These are phyloP conservation scores for Pyrocephalus nanus DNA, from an alignment of 2,797 vertebrate species.

Conservation along the genomic window DNA sequence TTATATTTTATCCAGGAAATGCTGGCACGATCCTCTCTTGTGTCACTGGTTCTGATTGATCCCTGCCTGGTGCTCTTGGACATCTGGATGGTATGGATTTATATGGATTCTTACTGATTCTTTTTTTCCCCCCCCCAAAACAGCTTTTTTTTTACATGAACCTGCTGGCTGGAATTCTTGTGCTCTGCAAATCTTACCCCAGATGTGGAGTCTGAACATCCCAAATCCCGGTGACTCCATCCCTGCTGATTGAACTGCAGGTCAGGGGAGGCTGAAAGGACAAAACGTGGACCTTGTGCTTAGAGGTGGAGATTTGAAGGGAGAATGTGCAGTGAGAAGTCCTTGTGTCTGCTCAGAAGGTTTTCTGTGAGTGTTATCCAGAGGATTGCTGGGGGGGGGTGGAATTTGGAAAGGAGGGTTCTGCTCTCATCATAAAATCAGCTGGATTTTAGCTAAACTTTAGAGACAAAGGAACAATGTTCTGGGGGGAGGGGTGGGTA, in stretches of 20 bases:
- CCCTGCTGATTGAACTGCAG: neutral
- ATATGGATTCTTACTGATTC: neutral
- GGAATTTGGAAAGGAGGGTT: neutral
- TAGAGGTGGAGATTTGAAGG: neutral
- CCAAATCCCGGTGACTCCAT: neutral
- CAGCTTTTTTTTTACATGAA: neutral
- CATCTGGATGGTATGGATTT: neutral
- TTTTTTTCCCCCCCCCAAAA: neutral
- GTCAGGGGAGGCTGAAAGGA: neutral
- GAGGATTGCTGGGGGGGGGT: neutral
- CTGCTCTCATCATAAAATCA: neutral
- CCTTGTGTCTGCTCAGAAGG: neutral
- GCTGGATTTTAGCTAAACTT: neutral
- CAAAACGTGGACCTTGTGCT: neutral
- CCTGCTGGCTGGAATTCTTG: neutral
- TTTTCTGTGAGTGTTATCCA: neutral
- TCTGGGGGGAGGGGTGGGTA: neutral
- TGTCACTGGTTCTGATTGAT: neutral
- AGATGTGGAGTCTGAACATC: neutral
- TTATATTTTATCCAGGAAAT: neutral
- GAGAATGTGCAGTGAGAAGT: neutral
- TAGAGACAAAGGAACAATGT: neutral
- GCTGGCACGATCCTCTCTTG: neutral
- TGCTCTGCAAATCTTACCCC: neutral
- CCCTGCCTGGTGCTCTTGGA: neutral